Conservation (phyloP, 2,888 invertebrate genomes). For the Eilema caniola region DNA sequence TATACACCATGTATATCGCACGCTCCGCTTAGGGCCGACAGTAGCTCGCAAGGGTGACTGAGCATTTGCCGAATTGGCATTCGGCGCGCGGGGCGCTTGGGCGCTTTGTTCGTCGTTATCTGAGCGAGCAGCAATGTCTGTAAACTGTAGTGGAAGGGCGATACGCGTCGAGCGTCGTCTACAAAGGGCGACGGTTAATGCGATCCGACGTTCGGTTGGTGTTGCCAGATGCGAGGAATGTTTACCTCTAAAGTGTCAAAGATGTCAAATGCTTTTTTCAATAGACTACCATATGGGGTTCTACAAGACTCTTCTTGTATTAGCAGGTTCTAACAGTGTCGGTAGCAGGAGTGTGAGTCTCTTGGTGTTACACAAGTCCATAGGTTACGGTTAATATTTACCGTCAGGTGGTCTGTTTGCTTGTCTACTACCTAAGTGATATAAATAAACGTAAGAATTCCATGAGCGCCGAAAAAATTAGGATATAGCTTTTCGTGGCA, state of each 20-base stretch:
- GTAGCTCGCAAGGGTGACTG: conserved; percentile 66
- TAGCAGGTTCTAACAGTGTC: too few species aligned
- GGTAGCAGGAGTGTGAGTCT: too few species aligned
- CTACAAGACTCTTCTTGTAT: too few species aligned
- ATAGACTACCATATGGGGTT: too few species aligned
- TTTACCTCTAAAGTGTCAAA: neutral
- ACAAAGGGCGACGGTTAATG: conserved; percentile 69
- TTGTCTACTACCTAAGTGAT: too few species aligned
- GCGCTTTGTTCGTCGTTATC: conserved; percentile 72
- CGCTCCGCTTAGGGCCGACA: conserved; percentile 42
- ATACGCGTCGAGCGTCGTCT: conserved; percentile 54
- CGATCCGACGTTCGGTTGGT: conserved; percentile 57
- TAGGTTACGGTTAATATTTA: too few species aligned
- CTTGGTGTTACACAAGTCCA: too few species aligned
- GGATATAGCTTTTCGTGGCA: too few species aligned
- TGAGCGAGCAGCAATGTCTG: conserved; percentile 71
- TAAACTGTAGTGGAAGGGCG: conserved; percentile 64
- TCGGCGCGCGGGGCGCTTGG: conserved; percentile 60
- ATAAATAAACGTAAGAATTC: too few species aligned
- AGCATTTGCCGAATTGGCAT: conserved; percentile 69
- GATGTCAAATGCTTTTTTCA: too few species aligned
- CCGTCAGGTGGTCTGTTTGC: too few species aligned
- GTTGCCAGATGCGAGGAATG: neutral
- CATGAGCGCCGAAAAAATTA: too few species aligned
- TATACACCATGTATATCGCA: neutral